A percentile compares a stretch with the other conserved stretches of the same genome.
These are phyloP conservation scores for Lomographa bimaculata DNA, from an alignment of 2,888 invertebrate genomes.

Conservation along the genomic window DNA sequence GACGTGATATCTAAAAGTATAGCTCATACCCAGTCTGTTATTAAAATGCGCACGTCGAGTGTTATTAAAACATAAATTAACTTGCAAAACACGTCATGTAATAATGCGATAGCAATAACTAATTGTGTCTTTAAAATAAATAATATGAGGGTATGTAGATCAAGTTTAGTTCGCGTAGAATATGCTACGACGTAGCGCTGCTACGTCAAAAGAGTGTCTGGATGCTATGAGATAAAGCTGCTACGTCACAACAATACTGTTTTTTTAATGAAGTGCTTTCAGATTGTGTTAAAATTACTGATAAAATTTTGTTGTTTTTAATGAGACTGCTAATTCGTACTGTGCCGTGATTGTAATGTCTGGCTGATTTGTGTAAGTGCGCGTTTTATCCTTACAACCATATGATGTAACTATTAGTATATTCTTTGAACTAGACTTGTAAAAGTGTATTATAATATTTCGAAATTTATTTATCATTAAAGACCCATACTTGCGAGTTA, in stretches of 20 bases:
- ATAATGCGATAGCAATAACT: conserved; percentile 6
- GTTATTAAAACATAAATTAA: too few relatives aligned
- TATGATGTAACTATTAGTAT: conserved; percentile 41
- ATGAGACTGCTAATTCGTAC: too few relatives aligned
- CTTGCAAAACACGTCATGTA: background rate
- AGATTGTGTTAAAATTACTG: too few relatives aligned
- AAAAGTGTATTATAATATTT: conserved; percentile 46
- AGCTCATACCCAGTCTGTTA: too few relatives aligned
- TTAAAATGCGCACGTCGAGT: too few relatives aligned
- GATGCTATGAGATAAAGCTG: too few relatives aligned
- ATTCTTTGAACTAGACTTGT: conserved; percentile 51
- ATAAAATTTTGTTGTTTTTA: too few relatives aligned
- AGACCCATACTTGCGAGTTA: conserved; percentile 47
- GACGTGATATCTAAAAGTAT: too few relatives aligned
- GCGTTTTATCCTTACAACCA: conserved; percentile 30
- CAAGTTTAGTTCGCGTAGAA: conserved; percentile 1
- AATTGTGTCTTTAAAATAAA: conserved; percentile 1
- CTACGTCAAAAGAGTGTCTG: too few relatives aligned
- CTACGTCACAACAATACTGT: too few relatives aligned
- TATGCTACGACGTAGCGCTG: conserved; percentile 13
- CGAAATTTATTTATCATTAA: conserved; percentile 46
- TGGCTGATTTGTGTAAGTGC: conserved; percentile 38
- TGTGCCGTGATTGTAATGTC: conserved; percentile 35
- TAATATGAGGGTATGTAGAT: conserved; percentile 11
- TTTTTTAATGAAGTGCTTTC: too few relatives aligned